Evolutionary conservation across 37 sponge, comb jelly and placozoan species (phyloP), one percentile per base, ranked within the genome.

Genomic region (Chondrilla cf. caribensis): DNA sequence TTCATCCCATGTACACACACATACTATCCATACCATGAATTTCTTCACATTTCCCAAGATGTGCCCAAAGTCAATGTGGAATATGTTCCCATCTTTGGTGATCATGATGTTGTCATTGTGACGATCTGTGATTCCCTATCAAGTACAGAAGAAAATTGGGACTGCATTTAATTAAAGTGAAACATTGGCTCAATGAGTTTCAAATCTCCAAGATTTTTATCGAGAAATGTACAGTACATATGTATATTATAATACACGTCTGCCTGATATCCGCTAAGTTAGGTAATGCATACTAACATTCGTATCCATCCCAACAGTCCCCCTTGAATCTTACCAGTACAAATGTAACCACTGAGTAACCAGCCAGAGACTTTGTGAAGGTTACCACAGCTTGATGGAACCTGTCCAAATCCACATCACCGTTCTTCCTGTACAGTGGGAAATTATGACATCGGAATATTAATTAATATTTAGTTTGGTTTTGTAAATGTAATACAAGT

Each of bases 21-120:
- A n/a, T n/a, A n/a, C n/a, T n/a, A 40, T 60, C 8, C 81, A 37
- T 47, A 92, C 92, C 84, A 92, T 85, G 67, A 78, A 86, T 58
- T 92, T 84, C 81, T 97, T 97, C 78, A 90, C 85, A 83, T 97
- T 95, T 40, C 98, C 98, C 0, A 97, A 89, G 79, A 97, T 93
- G 80, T 97, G 98, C 58, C 98, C 98, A 87, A 95, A 97, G 85
- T 97, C 98, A 41, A 97, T 97, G 80, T 97, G 98, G 81, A 97
- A 93, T 44, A 95, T 89, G 78, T 93, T 89, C 11, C 98, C 98
- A 6, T 86, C 83, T 21, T 91, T 86, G 78, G 88, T 97, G 36
- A 97, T 82, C 93, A 96, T 92, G 64, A 96, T 90, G 91, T 96
- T 96, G 91, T 96, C 96, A 70, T 96, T 96, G 70, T 96, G 96